These are phyloP conservation scores for Plutomurus gul DNA, from an alignment of 1,140 invertebrate species.

Conservation along the genomic window DNA sequence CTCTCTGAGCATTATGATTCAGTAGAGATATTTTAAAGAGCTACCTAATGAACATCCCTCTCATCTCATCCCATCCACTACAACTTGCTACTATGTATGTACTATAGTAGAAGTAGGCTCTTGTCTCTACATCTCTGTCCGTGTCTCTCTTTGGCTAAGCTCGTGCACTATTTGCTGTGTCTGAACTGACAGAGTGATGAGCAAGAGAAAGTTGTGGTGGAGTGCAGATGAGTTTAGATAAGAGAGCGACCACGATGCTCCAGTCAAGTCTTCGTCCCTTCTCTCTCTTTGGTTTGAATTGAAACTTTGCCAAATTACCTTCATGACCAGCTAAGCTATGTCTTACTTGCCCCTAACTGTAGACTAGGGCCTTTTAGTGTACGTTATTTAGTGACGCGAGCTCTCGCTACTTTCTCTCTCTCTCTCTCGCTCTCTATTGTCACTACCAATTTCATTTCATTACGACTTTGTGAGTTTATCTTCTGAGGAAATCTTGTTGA, in stretches of 20 bases:
- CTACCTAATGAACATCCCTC: background rate
- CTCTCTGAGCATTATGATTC: background rate
- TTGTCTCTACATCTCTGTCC: background rate
- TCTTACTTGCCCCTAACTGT: background rate
- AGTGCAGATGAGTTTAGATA: background rate
- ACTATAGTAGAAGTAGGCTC: too few species aligned
- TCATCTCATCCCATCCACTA: background rate
- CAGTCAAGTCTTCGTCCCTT: background rate
- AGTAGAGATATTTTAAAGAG: background rate
- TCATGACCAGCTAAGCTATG: background rate
- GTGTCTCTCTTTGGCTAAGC: background rate
- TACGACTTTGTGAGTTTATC: too few species aligned
- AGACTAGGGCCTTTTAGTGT: background rate
- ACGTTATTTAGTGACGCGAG: too few species aligned
- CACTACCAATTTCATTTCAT: too few species aligned
- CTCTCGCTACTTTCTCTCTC: too few species aligned
- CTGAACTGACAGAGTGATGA: background rate
- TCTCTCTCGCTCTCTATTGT: too few species aligned
- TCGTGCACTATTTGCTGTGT: background rate
- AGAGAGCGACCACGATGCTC: background rate
- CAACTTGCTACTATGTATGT: too few species aligned
- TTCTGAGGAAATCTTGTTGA: too few species aligned
- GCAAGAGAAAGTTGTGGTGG: background rate
- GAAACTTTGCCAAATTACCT: conserved; percentile 15
- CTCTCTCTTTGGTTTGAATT: background rate